Evolutionary conservation across 2,113 vertebrate genomes (phyloP).

Genomic region (Alectura lathami): DNA sequence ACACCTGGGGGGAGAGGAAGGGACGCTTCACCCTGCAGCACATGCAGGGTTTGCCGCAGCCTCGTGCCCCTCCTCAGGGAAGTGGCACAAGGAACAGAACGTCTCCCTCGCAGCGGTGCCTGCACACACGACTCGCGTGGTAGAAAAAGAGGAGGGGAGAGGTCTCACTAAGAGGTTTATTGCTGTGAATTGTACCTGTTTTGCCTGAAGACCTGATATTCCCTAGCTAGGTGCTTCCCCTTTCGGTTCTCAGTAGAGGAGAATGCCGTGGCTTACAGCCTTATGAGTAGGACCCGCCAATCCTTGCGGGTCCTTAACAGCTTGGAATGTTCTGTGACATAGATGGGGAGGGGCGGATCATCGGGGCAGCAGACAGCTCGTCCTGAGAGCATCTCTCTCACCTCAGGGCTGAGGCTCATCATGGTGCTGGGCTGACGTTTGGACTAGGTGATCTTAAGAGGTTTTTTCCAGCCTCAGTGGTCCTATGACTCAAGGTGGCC

Average conservation of each 20-base stretch:
- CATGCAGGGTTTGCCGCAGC: rapidly evolving
- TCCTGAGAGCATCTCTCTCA: not conserved
- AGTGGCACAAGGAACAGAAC: rapidly evolving
- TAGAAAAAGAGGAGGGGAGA: too few species aligned
- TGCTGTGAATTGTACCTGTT: too few species aligned
- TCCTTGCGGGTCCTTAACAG: not conserved
- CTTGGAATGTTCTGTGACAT: not conserved
- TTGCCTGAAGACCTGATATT: not conserved
- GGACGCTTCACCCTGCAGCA: not conserved
- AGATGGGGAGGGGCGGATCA: not conserved
- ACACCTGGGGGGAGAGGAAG: constrained; percentile 80
- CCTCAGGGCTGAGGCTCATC: not conserved
- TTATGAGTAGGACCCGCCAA: not conserved
- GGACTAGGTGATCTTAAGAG: too few species aligned
- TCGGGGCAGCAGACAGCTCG: not conserved
- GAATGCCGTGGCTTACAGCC: rapidly evolving
- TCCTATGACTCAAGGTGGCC: not conserved
- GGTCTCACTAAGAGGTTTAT: not conserved
- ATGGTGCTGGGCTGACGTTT: too few species aligned
- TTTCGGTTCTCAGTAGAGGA: rapidly evolving
- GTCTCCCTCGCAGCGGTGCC: rapidly evolving
- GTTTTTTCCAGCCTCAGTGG: too few species aligned
- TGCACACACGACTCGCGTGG: rapidly evolving
- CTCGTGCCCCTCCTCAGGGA: rapidly evolving
- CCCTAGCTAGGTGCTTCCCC: not conserved